Percentiles rank a stretch among this genome's conserved stretches.
Conservation (phyloP, 2,113 vertebrate genomes). For the Corapipo altera region DNA sequence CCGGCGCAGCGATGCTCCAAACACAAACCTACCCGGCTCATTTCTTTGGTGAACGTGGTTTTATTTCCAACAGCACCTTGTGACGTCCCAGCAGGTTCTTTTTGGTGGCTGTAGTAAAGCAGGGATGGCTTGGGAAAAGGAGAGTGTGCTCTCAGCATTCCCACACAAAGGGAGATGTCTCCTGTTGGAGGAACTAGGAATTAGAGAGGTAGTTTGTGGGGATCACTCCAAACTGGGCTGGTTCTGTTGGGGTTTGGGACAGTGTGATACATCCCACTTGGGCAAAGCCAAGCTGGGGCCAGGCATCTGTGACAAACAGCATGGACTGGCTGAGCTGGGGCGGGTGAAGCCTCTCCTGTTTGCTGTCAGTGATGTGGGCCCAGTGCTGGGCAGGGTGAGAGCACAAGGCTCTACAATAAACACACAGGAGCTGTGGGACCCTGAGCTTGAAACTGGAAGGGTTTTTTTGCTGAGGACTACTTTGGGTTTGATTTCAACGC, state of each 20-base stretch:
- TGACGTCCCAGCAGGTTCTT: not conserved
- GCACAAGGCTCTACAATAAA: not conserved
- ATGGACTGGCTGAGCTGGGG: not conserved
- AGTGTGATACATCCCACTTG: no score
- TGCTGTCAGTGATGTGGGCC: not conserved
- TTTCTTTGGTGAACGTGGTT: not conserved
- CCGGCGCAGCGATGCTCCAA: not conserved
- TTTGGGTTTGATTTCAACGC: not conserved
- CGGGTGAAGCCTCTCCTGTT: not conserved
- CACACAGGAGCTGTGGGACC: not conserved
- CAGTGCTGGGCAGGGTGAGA: not conserved
- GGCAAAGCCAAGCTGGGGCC: not conserved
- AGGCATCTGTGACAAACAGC: not conserved
- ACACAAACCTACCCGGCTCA: fast-evolving
- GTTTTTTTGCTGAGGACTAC: not conserved
- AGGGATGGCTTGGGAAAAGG: not conserved
- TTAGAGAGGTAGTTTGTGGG: not conserved
- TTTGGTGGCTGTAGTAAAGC: not conserved
- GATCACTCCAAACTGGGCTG: not conserved
- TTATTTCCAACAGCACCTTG: not conserved
- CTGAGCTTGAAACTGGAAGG: not conserved
- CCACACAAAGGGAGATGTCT: not conserved
- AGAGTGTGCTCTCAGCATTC: not conserved
- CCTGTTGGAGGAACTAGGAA: not conserved
- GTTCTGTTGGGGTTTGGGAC: not conserved